Percentiles rank a stretch among this genome's conserved stretches.
Conservation (phyloP, 2,113 vertebrate genomes). For the Hyperopisus bebe region DNA sequence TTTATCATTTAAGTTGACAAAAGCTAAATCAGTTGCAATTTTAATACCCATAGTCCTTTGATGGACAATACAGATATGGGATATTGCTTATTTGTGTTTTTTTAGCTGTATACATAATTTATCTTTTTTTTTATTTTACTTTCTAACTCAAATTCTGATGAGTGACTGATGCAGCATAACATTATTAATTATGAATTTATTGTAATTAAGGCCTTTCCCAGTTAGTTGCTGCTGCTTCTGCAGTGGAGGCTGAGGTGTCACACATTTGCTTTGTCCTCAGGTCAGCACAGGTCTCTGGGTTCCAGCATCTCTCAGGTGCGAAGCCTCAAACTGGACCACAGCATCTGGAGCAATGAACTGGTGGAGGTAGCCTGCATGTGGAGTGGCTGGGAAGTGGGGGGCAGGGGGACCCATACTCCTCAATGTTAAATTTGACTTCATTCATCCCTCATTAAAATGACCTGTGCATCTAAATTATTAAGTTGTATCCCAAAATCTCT, state of each 20-base stretch:
- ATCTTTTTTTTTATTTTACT: constrained; percentile 51
- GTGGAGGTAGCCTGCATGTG: constrained; percentile 6
- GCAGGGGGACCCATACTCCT: background rate
- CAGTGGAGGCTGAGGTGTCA: constrained; percentile 37
- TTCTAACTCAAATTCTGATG: constrained; percentile 45
- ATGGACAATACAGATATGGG: background rate
- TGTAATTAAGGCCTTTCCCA: constrained; percentile 66
- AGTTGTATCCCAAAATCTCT: background rate
- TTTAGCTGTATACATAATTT: constrained; percentile 54
- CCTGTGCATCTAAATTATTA: background rate
- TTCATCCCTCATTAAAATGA: background rate
- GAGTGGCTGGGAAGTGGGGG: background rate
- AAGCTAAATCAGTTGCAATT: background rate
- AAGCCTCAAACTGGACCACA: constrained; percentile 90
- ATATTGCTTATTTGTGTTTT: background rate
- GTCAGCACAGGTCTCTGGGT: constrained; percentile 84
- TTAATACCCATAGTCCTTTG: background rate
- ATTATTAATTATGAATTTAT: constrained; percentile 72
- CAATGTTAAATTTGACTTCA: background rate
- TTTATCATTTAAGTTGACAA: background rate
- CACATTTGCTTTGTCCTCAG: constrained; percentile 46
- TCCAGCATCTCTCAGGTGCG: constrained; percentile 85
- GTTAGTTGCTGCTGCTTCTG: constrained; percentile 30
- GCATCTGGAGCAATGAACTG: constrained; percentile 92
- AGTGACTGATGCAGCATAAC: constrained; percentile 63